Evolutionary conservation across 2,888 invertebrate species (phyloP).

Genomic region (Linnaemya tessellans): DNA sequence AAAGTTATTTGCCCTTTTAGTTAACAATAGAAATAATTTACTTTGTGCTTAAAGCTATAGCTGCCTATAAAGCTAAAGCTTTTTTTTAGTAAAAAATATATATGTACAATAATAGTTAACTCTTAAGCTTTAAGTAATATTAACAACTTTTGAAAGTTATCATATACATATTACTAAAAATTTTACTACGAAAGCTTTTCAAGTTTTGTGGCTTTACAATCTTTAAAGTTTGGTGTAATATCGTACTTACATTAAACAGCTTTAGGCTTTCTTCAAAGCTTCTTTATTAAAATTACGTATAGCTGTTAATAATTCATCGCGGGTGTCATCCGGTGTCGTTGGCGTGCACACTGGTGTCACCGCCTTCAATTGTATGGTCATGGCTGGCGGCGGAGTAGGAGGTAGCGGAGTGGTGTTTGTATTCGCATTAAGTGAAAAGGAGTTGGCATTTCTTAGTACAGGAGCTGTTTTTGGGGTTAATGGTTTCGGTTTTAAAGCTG

Average conservation of each 20-base stretch:
- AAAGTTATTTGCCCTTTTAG: not conserved
- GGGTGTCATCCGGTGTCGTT: conserved; percentile 84
- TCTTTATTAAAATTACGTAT: conserved; percentile 88
- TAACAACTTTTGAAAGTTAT: not conserved
- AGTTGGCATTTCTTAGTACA: conserved; percentile 52
- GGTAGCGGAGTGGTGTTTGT: conserved; percentile 70
- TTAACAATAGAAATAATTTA: not conserved
- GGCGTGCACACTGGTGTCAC: conserved; percentile 73
- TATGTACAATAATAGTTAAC: not conserved
- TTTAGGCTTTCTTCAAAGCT: conserved; percentile 78
- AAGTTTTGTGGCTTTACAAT: not conserved
- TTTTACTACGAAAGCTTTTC: not conserved
- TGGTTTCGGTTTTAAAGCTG: conserved; percentile 71
- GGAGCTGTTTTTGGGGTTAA: conserved; percentile 43
- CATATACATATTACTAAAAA: not conserved
- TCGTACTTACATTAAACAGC: not conserved
- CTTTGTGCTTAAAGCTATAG: conserved; percentile 8
- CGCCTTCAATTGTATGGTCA: conserved; percentile 69
- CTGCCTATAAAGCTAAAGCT: conserved; percentile 11
- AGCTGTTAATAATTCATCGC: conserved; percentile 88
- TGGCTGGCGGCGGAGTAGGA: conserved; percentile 78
- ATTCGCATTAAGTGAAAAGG: conserved; percentile 9
- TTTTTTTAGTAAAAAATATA: conserved; percentile 6
- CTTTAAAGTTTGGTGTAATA: conserved; percentile 28
- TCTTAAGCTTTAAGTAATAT: not conserved